Evolutionary conservation across 2,113 vertebrate genomes (phyloP).

Genomic region (Mandrillus leucophaeus): DNA sequence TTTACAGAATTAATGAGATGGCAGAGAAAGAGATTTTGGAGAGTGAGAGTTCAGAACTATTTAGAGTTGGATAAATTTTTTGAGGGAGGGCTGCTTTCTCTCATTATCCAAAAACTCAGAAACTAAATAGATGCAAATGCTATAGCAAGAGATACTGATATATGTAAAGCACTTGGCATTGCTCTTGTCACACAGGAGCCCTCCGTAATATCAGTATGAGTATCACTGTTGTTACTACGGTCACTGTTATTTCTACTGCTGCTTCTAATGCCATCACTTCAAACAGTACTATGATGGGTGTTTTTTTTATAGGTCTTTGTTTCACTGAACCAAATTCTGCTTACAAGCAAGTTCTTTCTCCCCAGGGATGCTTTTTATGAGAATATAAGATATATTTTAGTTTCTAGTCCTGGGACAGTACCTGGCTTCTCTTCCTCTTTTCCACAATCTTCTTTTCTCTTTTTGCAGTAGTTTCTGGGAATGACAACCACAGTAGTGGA

Average conservation of each 20-base stretch:
- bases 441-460: neutral
- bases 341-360: neutral
- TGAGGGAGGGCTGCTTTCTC: neutral
- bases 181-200: neutral
- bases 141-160: neutral
- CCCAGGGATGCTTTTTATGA: neutral
- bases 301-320: neutral
- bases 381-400: neutral
- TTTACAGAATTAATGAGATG: neutral
- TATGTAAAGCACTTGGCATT: neutral
- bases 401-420: neutral
- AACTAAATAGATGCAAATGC: neutral
- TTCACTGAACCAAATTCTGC: neutral
- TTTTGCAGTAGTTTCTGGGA: neutral
- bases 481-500: no score
- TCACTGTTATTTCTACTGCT: neutral
- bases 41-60: neutral
- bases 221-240: fast-evolving
- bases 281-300: fast-evolving
- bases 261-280: neutral
- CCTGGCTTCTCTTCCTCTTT: neutral
- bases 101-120: neutral
- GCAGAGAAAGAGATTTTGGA: neutral
- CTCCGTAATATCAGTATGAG: neutral
- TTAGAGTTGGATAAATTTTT: neutral